A percentile compares a stretch with the other conserved stretches of the same genome.
Evolutionary conservation across 1,140 invertebrate genomes (phyloP).

Genomic region (Camponotus vicinus): DNA sequence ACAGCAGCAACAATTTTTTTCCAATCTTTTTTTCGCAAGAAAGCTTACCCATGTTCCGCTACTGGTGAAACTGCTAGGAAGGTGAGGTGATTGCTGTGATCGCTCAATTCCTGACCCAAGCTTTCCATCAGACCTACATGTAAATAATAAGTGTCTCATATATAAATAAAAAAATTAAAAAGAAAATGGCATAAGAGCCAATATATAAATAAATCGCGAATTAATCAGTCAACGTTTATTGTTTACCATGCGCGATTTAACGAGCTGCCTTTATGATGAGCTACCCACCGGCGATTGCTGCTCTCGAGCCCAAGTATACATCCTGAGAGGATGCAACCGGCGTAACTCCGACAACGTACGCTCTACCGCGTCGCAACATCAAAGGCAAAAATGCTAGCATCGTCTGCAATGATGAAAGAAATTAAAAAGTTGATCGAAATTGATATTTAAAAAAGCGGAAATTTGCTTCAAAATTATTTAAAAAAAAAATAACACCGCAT

Average conservation of each 20-base stretch:
- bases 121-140: constrained; percentile 81
- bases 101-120: constrained; percentile 76
- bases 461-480: neutral
- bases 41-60: constrained; percentile 73
- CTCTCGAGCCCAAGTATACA: constrained; percentile 80
- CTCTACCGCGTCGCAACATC: constrained; percentile 77
- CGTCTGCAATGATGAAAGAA: constrained; percentile 75
- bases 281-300: constrained; percentile 79
- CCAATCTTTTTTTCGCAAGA: neutral
- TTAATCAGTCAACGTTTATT: neutral
- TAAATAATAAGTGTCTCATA: constrained; percentile 66
- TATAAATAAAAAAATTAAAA: constrained; percentile 35
- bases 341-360: constrained; percentile 81
- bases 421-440: neutral
- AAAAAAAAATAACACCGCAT: too few relatives aligned
- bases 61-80: constrained; percentile 81
- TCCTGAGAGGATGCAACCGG: constrained; percentile 78
- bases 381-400: constrained; percentile 82
- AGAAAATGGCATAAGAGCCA: too few relatives aligned
- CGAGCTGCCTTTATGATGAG: neutral
- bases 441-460: too few relatives aligned
- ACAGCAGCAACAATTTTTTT: neutral
- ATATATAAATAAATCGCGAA: constrained; percentile 16
- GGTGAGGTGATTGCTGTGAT: constrained; percentile 73
- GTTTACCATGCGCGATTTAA: constrained; percentile 16